Evolutionary conservation across 2,888 invertebrate genomes (phyloP), one percentile per base, ranked within the genome.

Genomic region (Xanthorhoe spadicearia): DNA sequence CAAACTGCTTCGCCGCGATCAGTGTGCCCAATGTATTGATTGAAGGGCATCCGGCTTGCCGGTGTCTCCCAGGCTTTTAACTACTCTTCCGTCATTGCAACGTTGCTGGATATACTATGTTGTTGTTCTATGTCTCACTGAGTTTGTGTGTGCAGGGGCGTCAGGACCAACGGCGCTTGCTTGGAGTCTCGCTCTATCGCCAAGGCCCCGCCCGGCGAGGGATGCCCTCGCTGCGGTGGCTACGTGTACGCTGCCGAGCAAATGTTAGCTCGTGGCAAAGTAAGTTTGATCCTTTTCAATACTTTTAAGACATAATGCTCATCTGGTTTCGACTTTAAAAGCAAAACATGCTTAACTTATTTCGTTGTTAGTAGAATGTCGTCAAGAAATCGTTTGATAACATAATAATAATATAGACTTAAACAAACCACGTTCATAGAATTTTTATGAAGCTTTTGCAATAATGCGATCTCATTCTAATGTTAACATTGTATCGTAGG

Each of bases 171-270:
- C 77, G 95, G 95, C 74, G 96, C 96, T 53, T 94, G 95, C 80
- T 77, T 95, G 89, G 96, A 96, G 86, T 90, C 96, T 46, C 95
- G 96, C 77, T 93, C 94, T 70, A 96, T 96, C 84, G 96, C 96
- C 35, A 96, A 95, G 90, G 97, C 97, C 58, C 97, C 97, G 49
- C 96, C 96, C 77, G 97, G 97, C 60, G 95, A 97, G 88, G 97
- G 97, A 70, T 98, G 98, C 83, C 98, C 97, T 35, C 94, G 97
- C 79, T 98, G 97, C 86, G 97, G 97, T 73, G 97, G 97, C 72
- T 97, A 91, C 85, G 98, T 98, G 61, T 98, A 97, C 89, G 97
- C 97, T 71, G 98, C 98, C 68, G 98, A 98, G 92, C 97, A 97
- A 93, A 97, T 97, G 97, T 94, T 98, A 82, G 97, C 97, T 76